Base-by-base conservation (phyloP, 2,888 invertebrate genomes). In the Eretmocerus hayati region DNA sequence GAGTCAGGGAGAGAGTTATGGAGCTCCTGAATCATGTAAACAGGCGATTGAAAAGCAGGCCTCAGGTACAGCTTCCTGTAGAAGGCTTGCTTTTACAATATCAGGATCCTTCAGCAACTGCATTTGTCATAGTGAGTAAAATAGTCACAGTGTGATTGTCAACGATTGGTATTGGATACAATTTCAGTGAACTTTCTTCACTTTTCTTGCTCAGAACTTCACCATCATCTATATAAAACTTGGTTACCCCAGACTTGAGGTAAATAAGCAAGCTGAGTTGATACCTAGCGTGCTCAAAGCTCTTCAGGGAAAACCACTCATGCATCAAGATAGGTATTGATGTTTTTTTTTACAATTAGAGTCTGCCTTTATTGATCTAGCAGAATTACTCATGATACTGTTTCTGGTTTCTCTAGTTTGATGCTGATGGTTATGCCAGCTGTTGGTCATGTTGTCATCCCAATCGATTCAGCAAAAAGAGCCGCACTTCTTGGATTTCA, bases 141-240 rank as follows among this genome's bases (percentile, higher is more conserved):
- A 9, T 30, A 2, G 22, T 30, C 13, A 13, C 8, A 8, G 8
- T 30, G 13, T 30, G 13, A 30, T 9, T 9, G 13, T 30, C 30
- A 9, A 9, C 13, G 30, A 30, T 30, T 30, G 8, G 13, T 30
- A 9, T 9, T 8, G 13, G 30, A 8, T 9, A 30, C 8, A 8
- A 30, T 9, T 8, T 30, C 8, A 37, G 47, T 53, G 41, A 39
- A 43, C 54, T 16, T 5, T 36, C 16, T 15, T 51, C 58, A 55
- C 67, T 41, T 19, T 26, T 32, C 39, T 38, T 40, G 63, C 78
- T 18, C 75, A 92, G 86, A 95, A 95, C 72, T 94, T 95, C 67
- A 83, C 90, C 11, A 89, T 94, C 48, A 90, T 95, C 61, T 95
- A 94, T 68, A 85, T 95, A 54, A 91, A 90, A 65, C 81, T 91